Conservation (phyloP, 2,797 vertebrate genomes). For the Siniperca obscura region DNA sequence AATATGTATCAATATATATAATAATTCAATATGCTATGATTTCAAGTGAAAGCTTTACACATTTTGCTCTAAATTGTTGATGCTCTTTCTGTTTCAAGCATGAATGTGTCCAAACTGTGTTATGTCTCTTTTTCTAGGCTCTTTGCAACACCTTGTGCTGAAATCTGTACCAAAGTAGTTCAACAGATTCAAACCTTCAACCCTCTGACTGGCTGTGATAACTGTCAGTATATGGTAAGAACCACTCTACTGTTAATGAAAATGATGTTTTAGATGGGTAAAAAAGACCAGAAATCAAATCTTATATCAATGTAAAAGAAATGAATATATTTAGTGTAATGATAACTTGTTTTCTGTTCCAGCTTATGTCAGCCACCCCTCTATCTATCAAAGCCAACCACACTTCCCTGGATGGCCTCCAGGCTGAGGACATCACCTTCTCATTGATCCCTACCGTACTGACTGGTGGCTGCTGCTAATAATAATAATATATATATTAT, state of each 20-base stretch:
- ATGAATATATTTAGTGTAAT: neutral
- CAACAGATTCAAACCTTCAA: constrained; percentile 54
- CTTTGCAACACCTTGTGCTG: too few relatives aligned
- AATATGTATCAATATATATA: too few relatives aligned
- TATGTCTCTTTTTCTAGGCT: too few relatives aligned
- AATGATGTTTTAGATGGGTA: neutral
- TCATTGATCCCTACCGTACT: constrained; percentile 9
- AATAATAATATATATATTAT: too few relatives aligned
- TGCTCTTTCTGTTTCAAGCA: too few relatives aligned
- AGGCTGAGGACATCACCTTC: constrained; percentile 53
- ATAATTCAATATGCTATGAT: too few relatives aligned
- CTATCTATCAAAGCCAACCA: constrained; percentile 53
- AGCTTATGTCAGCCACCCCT: constrained; percentile 53
- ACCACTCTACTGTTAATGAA: neutral
- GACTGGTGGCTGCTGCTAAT: constrained; percentile 39
- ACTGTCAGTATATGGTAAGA: constrained; percentile 46
- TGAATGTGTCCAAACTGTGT: too few relatives aligned
- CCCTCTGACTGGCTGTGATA: constrained; percentile 3
- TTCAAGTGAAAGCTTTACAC: neutral
- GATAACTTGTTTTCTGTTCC: neutral
- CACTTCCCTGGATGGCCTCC: constrained; percentile 46
- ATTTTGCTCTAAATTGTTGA: too few relatives aligned
- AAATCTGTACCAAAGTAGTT: too few relatives aligned
- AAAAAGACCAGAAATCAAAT: neutral
- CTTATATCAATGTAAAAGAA: neutral